Evolutionary conservation across 2,888 invertebrate genomes (phyloP), one percentile per base, ranked within the genome.

Genomic region (Sesia apiformis): DNA sequence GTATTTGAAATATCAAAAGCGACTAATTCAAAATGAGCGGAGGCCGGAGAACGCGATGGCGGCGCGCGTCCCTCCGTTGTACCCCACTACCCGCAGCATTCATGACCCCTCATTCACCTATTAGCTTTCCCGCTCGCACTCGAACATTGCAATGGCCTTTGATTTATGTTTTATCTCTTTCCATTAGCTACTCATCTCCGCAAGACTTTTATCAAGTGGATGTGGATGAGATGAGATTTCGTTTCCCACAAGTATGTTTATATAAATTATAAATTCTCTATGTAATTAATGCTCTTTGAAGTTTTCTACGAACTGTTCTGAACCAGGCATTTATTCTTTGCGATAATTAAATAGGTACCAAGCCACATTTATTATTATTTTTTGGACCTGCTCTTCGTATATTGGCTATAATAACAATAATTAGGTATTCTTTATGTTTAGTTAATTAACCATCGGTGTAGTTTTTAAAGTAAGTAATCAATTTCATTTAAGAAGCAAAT

Each of bases 101-200:
- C 70, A 65, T 82, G 81, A 82, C 83, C 85, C 84, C 82, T 82
- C 85, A 81, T 84, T 84, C 84, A 81, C 74, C 74, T 72, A 68
- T 65, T 54, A 51, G 58, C 75, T 65, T 40, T 81, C 83, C 74
- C 77, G 55, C 71, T 85, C 70, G 57, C 70, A 65, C 83, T 58
- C 59, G 49, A 38, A 51, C 50, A 38, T 52, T 38, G 51, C 49
- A 38, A 52, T 38, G 46, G 39, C 4, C 53, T 57, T 57, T 57
- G 43, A 61, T 55, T 57, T 43, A 55, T 58, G 56, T 56, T 59
- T 52, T 60, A 60, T 65, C 59, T 69, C 70, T 60, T 67, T 70
- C 65, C 70, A 8, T 69, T 62, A 57, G 65, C 74, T 68, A 74
- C 73, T 78, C 74, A 76, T 80, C 80, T 76, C 70, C 56, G 57